A percentile compares a stretch with the other conserved stretches of the same genome.
Evolutionary conservation across 2,888 invertebrate species (phyloP).

Genomic region (Marronus borbonicus): DNA sequence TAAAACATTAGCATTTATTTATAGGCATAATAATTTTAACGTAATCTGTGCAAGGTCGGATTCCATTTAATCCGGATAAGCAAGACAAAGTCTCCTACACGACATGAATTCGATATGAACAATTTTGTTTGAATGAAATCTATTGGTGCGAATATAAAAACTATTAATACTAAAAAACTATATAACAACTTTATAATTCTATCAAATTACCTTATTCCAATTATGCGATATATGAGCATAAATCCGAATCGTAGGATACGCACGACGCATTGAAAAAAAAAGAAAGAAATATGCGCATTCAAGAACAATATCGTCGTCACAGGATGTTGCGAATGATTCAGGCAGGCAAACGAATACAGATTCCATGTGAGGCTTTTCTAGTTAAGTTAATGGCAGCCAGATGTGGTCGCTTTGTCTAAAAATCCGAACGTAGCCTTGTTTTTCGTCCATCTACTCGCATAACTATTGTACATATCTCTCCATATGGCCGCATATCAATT

Average conservation of each 20-base stretch:
- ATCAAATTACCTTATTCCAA: no score
- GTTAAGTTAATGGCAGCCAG: conserved; percentile 63
- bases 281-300: conserved; percentile 2
- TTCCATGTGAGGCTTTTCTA: conserved; percentile 56
- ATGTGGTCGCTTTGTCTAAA: conserved; percentile 63
- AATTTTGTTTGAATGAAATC: not conserved
- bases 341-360: conserved; percentile 55
- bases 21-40: not conserved
- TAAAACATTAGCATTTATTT: conserved; percentile 1
- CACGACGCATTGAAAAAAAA: conserved; percentile 23
- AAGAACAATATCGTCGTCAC: conserved; percentile 50
- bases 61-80: conserved; percentile 26
- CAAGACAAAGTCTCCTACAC: conserved; percentile 17
- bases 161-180: no score
- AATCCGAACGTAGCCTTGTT: conserved; percentile 61
- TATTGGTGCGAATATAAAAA: not conserved
- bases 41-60: conserved; percentile 14
- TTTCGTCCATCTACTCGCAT: conserved; percentile 63
- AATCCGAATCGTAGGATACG: conserved; percentile 18
- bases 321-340: conserved; percentile 57
- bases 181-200: no score
- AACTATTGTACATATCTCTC: conserved; percentile 62
- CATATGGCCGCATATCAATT: conserved; percentile 62
- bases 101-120: not conserved
- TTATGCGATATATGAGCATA: no score